Percentiles rank a stretch among this genome's conserved stretches.
These are phyloP conservation scores for Eutrigla gurnardus DNA, from an alignment of 2,797 vertebrate species.

Conservation along the genomic window DNA sequence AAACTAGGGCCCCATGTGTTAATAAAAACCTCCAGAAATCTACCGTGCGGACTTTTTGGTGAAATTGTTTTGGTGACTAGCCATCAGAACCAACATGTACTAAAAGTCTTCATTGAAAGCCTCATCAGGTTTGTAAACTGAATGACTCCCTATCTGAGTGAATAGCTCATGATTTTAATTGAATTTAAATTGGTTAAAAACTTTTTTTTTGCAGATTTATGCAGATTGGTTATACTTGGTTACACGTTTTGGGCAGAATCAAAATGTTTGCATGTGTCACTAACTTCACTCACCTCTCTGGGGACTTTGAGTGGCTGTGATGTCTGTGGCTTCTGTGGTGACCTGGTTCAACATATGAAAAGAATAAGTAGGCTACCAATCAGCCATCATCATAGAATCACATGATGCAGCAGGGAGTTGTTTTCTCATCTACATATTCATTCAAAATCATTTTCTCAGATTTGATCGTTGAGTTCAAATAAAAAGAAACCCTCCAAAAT, in stretches of 20 bases:
- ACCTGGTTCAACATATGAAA: conserved; percentile 75
- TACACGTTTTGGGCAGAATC: background rate
- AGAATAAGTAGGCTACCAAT: background rate
- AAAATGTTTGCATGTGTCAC: background rate
- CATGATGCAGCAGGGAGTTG: background rate
- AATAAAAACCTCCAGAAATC: too few species aligned
- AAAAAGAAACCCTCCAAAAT: background rate
- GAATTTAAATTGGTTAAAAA: too few species aligned
- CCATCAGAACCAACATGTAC: background rate
- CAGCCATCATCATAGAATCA: background rate
- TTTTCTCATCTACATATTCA: background rate
- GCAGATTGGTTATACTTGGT: too few species aligned
- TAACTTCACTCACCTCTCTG: conserved; percentile 88
- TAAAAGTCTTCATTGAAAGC: background rate
- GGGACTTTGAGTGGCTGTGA: conserved; percentile 97
- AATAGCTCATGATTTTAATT: too few species aligned
- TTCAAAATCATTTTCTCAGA: background rate
- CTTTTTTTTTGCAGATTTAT: background rate
- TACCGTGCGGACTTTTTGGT: too few species aligned
- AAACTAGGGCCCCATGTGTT: too few species aligned
- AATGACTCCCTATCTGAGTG: too few species aligned
- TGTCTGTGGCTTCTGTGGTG: conserved; percentile 97
- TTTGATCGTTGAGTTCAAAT: background rate
- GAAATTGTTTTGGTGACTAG: too few species aligned
- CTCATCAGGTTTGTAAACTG: too few species aligned